phyloP scores from a whole-genome alignment of 2,888 invertebrate species.

The Cartodere bifasciata region DNA sequence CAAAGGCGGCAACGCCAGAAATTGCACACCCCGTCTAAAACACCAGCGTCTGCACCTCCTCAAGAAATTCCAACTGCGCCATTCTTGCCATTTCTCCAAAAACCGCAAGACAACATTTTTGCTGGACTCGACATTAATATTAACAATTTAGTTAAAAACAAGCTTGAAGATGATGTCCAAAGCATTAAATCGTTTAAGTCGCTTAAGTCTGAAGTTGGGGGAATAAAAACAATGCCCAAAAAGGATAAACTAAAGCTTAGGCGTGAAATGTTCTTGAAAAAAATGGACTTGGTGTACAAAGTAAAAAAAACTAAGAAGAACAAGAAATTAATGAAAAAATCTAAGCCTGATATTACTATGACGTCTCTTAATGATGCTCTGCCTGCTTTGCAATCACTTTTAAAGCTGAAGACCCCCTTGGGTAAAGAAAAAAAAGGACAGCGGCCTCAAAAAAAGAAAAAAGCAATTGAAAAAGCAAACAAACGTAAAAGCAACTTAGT shows the following conservation, averaged over 20 bases:
- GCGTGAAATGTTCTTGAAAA: slow-evolving; percentile 22
- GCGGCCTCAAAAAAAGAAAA: slow-evolving; percentile 15
- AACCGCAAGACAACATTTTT: slow-evolving; percentile 19
- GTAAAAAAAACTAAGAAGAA: slow-evolving; percentile 22
- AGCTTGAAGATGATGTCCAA: slow-evolving; percentile 20
- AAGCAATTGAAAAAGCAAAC: slow-evolving; percentile 21
- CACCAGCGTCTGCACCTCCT: too few species aligned
- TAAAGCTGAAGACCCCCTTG: slow-evolving; percentile 16
- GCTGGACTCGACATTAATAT: slow-evolving; percentile 21
- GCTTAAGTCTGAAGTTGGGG: slow-evolving; percentile 20
- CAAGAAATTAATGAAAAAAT: slow-evolving; percentile 23
- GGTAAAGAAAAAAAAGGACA: too few species aligned
- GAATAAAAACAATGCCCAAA: slow-evolving; percentile 20
- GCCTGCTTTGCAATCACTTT: slow-evolving; percentile 25
- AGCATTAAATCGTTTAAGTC: slow-evolving; percentile 27
- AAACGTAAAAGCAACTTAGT: slow-evolving; percentile 23
- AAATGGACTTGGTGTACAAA: slow-evolving; percentile 24
- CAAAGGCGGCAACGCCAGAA: slow-evolving; percentile 17
- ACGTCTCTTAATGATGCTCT: slow-evolving; percentile 28
- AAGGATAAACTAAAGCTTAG: slow-evolving; percentile 27
- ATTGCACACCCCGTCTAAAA: slow-evolving; percentile 16
- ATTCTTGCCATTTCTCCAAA: too few species aligned
- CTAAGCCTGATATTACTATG: slow-evolving; percentile 24
- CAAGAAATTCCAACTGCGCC: too few species aligned
- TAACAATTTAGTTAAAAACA: slow-evolving; percentile 17